phyloP scores from a whole-genome alignment of 2,797 vertebrate species.

The Glyptemys insculpta region DNA sequence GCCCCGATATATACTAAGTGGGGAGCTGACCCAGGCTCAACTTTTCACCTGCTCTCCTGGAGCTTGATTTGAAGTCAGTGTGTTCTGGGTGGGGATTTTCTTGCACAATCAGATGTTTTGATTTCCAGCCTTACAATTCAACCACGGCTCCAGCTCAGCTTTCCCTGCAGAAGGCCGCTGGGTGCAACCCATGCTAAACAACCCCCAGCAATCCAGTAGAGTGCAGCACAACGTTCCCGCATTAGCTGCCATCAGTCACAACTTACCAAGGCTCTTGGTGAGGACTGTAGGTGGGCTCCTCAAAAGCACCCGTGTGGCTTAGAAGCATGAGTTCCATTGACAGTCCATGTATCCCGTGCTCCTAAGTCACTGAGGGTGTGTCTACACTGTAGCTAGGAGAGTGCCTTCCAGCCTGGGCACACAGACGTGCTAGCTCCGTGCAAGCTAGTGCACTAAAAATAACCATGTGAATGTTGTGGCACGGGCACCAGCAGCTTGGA shows the following conservation, averaged over 20 bases:
- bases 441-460: background rate
- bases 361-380: background rate
- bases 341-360: no score
- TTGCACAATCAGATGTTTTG: fast-evolving
- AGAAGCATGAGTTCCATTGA: no score
- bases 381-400: background rate
- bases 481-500: background rate
- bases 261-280: background rate
- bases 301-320: background rate
- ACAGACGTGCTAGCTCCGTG: background rate
- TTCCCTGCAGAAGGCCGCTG: background rate
- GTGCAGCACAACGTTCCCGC: background rate
- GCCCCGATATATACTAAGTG: background rate
- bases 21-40: fast-evolving
- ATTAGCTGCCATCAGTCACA: background rate
- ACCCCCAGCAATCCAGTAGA: background rate
- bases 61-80: background rate
- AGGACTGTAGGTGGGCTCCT: background rate
- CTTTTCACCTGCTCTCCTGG: fast-evolving
- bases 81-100: background rate
- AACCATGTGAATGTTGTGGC: background rate
- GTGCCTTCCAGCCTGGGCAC: background rate
- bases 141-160: background rate
- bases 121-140: background rate
- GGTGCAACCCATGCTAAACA: background rate